Conservation (phyloP, 2,888 invertebrate genomes). For the Drosophila infuscata region DNA sequence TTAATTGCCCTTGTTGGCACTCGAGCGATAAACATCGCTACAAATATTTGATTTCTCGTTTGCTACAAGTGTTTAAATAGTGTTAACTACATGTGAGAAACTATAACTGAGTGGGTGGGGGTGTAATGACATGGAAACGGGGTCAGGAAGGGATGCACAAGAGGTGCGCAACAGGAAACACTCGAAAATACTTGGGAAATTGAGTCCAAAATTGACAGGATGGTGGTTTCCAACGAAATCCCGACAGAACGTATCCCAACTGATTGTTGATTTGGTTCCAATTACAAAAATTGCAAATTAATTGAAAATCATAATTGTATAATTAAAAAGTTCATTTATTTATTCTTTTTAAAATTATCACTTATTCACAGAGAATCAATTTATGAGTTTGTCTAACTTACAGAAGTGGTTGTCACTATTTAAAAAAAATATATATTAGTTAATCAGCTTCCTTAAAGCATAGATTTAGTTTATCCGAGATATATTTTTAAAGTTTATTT, state of each 20-base stretch:
- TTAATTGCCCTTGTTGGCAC: slow-evolving; percentile 79
- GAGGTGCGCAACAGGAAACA: slow-evolving; percentile 37
- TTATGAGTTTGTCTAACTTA: not conserved
- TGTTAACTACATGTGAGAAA: slow-evolving; percentile 56
- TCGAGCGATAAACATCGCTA: slow-evolving; percentile 76
- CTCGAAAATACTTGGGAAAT: slow-evolving; percentile 18
- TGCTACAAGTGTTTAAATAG: slow-evolving; percentile 72
- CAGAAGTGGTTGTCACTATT: not conserved
- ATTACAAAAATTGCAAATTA: not conserved
- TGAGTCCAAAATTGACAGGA: not conserved
- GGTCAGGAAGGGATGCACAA: slow-evolving; percentile 4
- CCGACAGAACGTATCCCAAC: not conserved
- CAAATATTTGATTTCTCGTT: slow-evolving; percentile 78
- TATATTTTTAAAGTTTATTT: not conserved
- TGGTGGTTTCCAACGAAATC: not conserved
- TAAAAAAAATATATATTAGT: not conserved
- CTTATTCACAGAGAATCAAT: not conserved
- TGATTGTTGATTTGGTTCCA: not conserved
- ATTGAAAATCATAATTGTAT: not conserved
- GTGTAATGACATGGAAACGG: slow-evolving; percentile 1
- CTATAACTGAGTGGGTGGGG: not conserved
- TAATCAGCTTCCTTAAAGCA: not conserved
- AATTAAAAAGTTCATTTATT: not conserved
- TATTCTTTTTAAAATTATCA: not conserved
- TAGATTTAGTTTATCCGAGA: not conserved